Evolutionary conservation across 2,888 invertebrate species (phyloP), one percentile per base, ranked within the genome.

Genomic region (Volucella bombylans): DNA sequence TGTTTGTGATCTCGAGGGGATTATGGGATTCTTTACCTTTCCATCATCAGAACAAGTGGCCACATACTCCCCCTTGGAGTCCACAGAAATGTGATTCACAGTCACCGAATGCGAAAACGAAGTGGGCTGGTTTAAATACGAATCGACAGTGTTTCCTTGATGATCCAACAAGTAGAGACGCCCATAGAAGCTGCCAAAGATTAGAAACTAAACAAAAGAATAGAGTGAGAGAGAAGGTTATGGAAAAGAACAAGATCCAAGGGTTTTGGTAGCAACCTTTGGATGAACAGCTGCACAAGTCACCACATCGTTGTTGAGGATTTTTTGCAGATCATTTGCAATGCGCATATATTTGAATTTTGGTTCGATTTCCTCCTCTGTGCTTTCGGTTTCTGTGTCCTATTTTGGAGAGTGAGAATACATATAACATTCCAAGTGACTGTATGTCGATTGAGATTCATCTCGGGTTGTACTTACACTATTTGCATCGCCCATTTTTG

Each of bases 1-100:
- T 43, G 8, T 39, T 54, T 9, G 18, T 11, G 31, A 14, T 31
- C 3, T 12, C 9, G 31, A 11, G 23, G 0, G 8, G n/a, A 15
- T 12, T 31, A 15, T n/a, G 4, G 4, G 11, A 87, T 14, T n/a
- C 10, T 87, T 87, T 88, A 95, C 96, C 90, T 95, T 96, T 69
- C 97, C 97, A 91, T 97, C 97, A 90, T 97, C 97, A 0, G 97
- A 97, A 90, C 98, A 98, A 62, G 97, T 96, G 0, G 97, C 98
- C 38, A 99, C 95, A 90, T 96, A 97, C 90, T 98, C 98, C n/a
- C 98, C 99, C 89, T 96, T 96, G 31, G 94, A 92, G 90, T 99
- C 99, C 85, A 99, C 97, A 55, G 97, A 97, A 87, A 99, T 97
- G 90, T 96, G 96, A 92, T 99, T 98, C 0, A 99, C 97, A 10